A percentile compares a stretch with the other conserved stretches of the same genome.
Conservation (phyloP, 2,888 invertebrate genomes). For the Netelia virgata region DNA sequence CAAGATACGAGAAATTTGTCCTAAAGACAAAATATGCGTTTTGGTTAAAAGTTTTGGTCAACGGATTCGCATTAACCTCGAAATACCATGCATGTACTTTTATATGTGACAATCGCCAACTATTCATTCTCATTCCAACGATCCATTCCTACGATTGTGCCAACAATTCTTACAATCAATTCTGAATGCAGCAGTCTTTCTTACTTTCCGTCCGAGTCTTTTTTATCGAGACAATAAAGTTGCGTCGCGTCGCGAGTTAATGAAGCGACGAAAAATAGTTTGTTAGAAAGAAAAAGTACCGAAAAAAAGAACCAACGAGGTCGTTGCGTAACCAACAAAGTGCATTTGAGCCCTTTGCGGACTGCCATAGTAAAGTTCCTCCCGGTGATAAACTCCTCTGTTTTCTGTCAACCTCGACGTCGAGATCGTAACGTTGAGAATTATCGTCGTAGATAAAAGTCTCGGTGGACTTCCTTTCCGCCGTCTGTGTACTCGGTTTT, state of each 20-base stretch:
- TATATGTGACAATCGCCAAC: no score
- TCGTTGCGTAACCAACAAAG: constrained; percentile 10
- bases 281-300: not conserved
- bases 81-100: no score
- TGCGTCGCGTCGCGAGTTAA: not conserved
- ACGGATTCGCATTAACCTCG: no score
- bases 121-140: no score
- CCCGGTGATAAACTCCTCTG: constrained; percentile 55
- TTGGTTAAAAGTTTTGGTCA: no score
- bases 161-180: no score
- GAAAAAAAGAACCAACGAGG: constrained; percentile 9
- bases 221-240: not conserved
- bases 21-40: no score
- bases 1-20: no score
- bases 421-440: constrained; percentile 59
- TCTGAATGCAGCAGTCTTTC: no score
- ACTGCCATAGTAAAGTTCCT: constrained; percentile 22
- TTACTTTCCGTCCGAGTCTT: not conserved
- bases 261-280: constrained; percentile 1
- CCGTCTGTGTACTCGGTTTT: constrained; percentile 36
- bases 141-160: no score
- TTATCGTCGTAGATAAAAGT: constrained; percentile 66
- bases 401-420: constrained; percentile 54
- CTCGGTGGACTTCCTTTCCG: constrained; percentile 40
- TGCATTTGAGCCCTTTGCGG: constrained; percentile 35